Percentiles rank a stretch among this genome's conserved stretches.
phyloP scores from a whole-genome alignment of 2,888 invertebrate genomes.

The Diarsia brunnea region DNA sequence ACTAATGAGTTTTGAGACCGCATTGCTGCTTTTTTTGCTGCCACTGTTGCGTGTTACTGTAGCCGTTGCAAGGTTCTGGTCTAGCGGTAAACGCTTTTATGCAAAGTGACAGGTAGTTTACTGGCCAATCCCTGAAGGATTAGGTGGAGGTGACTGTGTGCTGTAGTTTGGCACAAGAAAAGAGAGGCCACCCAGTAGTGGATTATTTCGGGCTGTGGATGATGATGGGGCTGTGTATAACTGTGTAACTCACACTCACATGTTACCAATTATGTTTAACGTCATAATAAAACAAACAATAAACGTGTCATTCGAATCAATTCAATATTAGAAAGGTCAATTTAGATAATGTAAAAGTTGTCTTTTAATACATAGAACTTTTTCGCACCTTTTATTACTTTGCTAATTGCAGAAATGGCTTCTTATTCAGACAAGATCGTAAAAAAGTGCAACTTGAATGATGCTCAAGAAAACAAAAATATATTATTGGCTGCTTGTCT shows the following conservation, averaged over 20 bases:
- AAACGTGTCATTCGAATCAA: not conserved
- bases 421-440: not conserved
- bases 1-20: constrained; percentile 20
- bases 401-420: not conserved
- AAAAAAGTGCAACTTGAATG: not conserved
- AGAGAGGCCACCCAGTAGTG: no score
- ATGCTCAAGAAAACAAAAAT: not conserved
- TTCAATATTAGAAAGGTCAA: not conserved
- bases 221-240: no score
- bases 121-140: not conserved
- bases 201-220: no score
- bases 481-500: not conserved
- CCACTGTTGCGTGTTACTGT: not conserved
- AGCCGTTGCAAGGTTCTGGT: not conserved
- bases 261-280: not conserved
- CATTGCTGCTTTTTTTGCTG: not conserved
- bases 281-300: not conserved
- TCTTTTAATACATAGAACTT: no score
- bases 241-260: not conserved
- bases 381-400: constrained; percentile 20
- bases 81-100: constrained; percentile 2
- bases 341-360: not conserved
- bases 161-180: no score
- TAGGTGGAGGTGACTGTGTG: not conserved
- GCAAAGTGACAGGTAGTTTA: constrained; percentile 1